Evolutionary conservation across 1,140 invertebrate genomes (phyloP).

Genomic region (Tribolium madens): DNA sequence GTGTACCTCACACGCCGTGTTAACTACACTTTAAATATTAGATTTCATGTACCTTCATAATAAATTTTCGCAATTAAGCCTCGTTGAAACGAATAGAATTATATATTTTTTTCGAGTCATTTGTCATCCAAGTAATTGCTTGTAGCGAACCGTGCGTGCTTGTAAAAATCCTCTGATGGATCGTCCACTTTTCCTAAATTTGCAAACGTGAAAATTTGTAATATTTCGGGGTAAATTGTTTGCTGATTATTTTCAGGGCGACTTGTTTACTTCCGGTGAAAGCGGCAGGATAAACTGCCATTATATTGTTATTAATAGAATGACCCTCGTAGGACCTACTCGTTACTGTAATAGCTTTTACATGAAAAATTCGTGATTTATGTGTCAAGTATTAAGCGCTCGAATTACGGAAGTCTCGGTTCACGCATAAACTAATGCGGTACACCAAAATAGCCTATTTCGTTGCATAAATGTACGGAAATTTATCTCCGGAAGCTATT

Average conservation of each 20-base stretch:
- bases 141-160: neutral
- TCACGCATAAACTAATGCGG: slow-evolving; percentile 47
- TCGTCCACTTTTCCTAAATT: neutral
- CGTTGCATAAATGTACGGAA: slow-evolving; percentile 33
- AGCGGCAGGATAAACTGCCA: slow-evolving; percentile 42
- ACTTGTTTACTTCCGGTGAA: slow-evolving; percentile 37
- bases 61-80: slow-evolving; percentile 24
- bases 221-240: slow-evolving; percentile 14
- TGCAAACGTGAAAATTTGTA: neutral
- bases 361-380: slow-evolving; percentile 54
- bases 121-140: slow-evolving; percentile 12
- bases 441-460: slow-evolving; percentile 36
- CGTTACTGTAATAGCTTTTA: slow-evolving; percentile 48
- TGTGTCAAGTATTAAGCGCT: slow-evolving; percentile 51
- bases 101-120: slow-evolving; percentile 4
- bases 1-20: slow-evolving; percentile 7
- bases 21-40: neutral
- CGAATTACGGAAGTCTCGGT: slow-evolving; percentile 44
- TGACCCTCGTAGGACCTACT: slow-evolving; percentile 52
- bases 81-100: slow-evolving; percentile 13
- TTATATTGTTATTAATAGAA: slow-evolving; percentile 57
- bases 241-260: slow-evolving; percentile 37
- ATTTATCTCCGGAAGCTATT: slow-evolving; percentile 37
- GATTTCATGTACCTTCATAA: slow-evolving; percentile 21
- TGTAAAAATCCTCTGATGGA: neutral